phyloP scores from a whole-genome alignment of 2,113 vertebrate species.

The Meles meles region DNA sequence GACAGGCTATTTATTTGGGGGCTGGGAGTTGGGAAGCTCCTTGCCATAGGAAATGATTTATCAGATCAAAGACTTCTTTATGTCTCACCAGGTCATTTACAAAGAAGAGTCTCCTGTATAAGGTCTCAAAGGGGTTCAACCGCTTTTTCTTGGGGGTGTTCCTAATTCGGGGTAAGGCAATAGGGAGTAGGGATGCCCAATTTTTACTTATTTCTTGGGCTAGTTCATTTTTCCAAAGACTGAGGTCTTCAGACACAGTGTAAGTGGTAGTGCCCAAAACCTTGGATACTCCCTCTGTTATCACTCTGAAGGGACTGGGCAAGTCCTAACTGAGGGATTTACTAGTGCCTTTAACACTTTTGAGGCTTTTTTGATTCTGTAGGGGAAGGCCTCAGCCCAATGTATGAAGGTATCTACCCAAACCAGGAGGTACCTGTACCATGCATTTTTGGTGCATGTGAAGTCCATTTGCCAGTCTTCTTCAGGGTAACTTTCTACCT shows the following conservation, averaged over 20 bases:
- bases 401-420: background rate
- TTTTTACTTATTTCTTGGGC: background rate
- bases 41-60: background rate
- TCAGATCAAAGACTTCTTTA: background rate
- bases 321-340: background rate
- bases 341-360: background rate
- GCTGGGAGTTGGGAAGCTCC: background rate
- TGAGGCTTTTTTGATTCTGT: background rate
- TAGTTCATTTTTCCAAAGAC: background rate
- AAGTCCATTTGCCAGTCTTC: background rate
- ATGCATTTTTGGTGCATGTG: background rate
- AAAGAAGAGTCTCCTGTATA: background rate
- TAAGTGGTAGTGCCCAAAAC: background rate
- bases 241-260: background rate
- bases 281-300: background rate
- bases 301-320: background rate
- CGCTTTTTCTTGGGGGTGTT: background rate
- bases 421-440: background rate
- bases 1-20: background rate
- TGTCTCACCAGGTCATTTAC: background rate
- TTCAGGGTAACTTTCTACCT: background rate
- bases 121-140: background rate
- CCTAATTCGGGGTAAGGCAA: background rate
- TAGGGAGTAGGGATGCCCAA: background rate
- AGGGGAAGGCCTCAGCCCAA: background rate